A percentile compares a stretch with the other conserved stretches of the same genome.
Conservation (phyloP, 2,888 invertebrate genomes). For the Dryocosmus kuriphilus region DNA sequence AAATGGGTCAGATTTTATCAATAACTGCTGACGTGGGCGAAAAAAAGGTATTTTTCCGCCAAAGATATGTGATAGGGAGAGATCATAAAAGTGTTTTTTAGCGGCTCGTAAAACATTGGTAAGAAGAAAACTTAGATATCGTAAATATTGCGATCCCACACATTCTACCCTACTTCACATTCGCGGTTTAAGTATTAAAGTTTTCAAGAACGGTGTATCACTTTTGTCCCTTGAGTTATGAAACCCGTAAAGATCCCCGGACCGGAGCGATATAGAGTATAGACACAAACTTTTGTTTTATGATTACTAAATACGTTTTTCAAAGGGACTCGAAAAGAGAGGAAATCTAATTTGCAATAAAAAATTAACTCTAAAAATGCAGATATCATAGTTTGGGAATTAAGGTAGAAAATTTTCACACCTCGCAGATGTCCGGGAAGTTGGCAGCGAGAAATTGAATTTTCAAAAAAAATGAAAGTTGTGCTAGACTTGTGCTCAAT, state of each 20-base stretch:
- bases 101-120: conserved; percentile 9
- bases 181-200: conserved; percentile 38
- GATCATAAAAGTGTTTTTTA: conserved; percentile 23
- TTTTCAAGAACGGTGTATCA: conserved; percentile 37
- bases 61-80: neutral
- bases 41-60: neutral
- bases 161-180: conserved; percentile 18
- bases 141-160: conserved; percentile 35
- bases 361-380: too few species aligned
- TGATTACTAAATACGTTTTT: conserved; percentile 30
- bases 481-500: too few species aligned
- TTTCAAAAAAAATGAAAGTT: too few species aligned
- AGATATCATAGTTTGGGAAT: too few species aligned
- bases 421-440: too few species aligned
- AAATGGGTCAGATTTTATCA: neutral
- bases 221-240: conserved; percentile 30
- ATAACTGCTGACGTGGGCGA: neutral
- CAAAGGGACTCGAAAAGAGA: neutral
- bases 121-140: conserved; percentile 33
- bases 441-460: too few species aligned
- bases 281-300: conserved; percentile 26
- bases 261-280: conserved; percentile 14
- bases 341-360: too few species aligned
- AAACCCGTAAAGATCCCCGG: conserved; percentile 18
- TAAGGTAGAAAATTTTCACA: too few species aligned